A percentile compares a stretch with the other conserved stretches of the same genome.
These are phyloP conservation scores for Phortica okadai DNA, from an alignment of 2,888 invertebrate genomes.

Conservation along the genomic window DNA sequence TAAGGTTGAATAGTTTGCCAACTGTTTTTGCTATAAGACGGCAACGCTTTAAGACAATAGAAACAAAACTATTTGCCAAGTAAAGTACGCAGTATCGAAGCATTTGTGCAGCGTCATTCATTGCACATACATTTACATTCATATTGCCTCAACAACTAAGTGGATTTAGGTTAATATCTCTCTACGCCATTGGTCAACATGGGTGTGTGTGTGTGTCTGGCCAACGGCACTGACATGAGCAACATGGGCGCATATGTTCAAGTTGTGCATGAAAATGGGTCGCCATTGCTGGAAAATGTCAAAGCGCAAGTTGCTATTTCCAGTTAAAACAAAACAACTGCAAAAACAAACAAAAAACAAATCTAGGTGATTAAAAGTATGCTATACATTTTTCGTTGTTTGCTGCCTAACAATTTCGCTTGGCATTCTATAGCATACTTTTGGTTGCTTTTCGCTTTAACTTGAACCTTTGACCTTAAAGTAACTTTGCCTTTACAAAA, in stretches of 20 bases:
- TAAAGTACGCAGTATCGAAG: neutral
- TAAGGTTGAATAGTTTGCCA: neutral
- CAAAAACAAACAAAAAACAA: conserved; percentile 18
- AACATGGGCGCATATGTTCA: conserved; percentile 50
- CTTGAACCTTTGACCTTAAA: neutral
- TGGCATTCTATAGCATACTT: neutral
- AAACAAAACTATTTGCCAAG: neutral
- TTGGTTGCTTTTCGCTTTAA: neutral
- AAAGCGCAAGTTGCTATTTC: conserved; percentile 12
- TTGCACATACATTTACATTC: neutral
- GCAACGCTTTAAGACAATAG: neutral
- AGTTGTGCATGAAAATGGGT: conserved; percentile 62
- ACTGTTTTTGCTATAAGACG: neutral
- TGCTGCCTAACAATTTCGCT: neutral
- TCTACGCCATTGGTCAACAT: conserved; percentile 60
- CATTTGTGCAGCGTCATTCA: conserved; percentile 10
- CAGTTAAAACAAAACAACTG: conserved; percentile 41
- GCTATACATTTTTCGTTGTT: conserved; percentile 28
- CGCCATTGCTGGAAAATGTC: conserved; percentile 52
- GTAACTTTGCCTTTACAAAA: too few relatives aligned
- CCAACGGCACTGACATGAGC: too few relatives aligned
- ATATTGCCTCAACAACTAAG: neutral
- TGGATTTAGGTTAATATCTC: conserved; percentile 68
- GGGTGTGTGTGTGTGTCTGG: conserved; percentile 55
- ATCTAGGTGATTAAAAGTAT: conserved; percentile 44